Evolutionary conservation across 1,140 invertebrate species (phyloP).

Genomic region (Bemisia tabaci): DNA sequence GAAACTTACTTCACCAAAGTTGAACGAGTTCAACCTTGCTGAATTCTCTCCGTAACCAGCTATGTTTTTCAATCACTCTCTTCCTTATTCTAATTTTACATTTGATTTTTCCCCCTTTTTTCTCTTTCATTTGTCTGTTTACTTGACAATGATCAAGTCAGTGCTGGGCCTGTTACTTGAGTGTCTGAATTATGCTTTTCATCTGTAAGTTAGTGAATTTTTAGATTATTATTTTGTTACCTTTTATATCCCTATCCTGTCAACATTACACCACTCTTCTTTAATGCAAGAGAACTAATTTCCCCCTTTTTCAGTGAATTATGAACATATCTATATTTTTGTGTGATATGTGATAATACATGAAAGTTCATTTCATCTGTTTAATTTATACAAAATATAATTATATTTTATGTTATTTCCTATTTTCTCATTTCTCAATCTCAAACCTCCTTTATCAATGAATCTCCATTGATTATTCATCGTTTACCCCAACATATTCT

Average conservation of each 20-base stretch:
- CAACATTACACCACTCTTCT: not conserved
- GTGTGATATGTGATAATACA: not conserved
- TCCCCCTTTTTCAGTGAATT: not conserved
- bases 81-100: too few relatives aligned
- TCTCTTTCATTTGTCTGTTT: not conserved
- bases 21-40: not conserved
- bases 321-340: not conserved
- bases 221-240: not conserved
- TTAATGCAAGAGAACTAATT: not conserved
- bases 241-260: not conserved
- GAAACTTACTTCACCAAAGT: not conserved
- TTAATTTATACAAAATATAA: constrained; percentile 1
- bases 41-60: too few relatives aligned
- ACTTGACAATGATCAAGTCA: not conserved
- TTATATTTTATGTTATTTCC: not conserved
- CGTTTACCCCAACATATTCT: too few relatives aligned
- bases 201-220: not conserved
- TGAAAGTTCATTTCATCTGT: not conserved
- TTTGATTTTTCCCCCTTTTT: not conserved
- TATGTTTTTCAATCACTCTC: not conserved
- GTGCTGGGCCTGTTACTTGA: not conserved
- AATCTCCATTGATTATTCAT: too few relatives aligned
- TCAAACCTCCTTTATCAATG: too few relatives aligned
- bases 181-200: not conserved
- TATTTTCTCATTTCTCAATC: not conserved